Base-by-base conservation (phyloP, 2,113 vertebrate genomes). In the Brachyhypopomus occidentalis region DNA sequence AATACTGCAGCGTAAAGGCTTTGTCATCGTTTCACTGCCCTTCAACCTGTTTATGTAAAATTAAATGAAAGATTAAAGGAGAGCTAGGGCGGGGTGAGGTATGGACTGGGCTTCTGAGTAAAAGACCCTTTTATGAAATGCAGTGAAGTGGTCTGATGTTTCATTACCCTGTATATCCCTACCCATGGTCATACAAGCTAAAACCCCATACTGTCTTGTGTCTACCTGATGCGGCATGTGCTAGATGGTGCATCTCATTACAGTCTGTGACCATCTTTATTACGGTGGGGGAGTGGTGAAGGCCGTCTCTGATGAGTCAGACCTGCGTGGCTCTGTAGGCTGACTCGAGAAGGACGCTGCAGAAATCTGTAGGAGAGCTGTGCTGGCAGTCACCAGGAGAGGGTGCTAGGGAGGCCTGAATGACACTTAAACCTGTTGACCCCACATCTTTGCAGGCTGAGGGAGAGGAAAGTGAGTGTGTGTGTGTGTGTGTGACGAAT, bases 381-480 rank as follows among this genome's bases (percentile, higher is more conserved):
- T 16, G 34, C 6, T 41, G 36, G 17, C 27, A 62, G 34, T 58
- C 67, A 69, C 81, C 84, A 73, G 64, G 62, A 83, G 84, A 80
- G 77, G 84, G 81, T 72, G 60, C 73, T 85, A 62, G 52, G 77
- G 60, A 45, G 56, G 80, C 73, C 76, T 36, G 34, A n/a, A 52
- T 75, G 79, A 27, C 48, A 56, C 38, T 75, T 81, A 66, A 85
- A 85, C 84, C 41, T 72, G 38, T 73, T 85, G 78, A 83, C 81
- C 81, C 52, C 67, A 52, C 55, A 23, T n/a, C 69, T 75, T 63
- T 52, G 71, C 27, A 64, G 27, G 6, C 80, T 41, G 36, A 59
- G 34, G 64, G 76, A 67, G 76, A n/a, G 9, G 12, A 11, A 11
- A 11, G 12, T 12, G 20, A 5, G 27, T 14, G 17, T 45, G 74